Base-by-base conservation (phyloP, 2,888 invertebrate genomes). In the Drosophila nigricruria region DNA sequence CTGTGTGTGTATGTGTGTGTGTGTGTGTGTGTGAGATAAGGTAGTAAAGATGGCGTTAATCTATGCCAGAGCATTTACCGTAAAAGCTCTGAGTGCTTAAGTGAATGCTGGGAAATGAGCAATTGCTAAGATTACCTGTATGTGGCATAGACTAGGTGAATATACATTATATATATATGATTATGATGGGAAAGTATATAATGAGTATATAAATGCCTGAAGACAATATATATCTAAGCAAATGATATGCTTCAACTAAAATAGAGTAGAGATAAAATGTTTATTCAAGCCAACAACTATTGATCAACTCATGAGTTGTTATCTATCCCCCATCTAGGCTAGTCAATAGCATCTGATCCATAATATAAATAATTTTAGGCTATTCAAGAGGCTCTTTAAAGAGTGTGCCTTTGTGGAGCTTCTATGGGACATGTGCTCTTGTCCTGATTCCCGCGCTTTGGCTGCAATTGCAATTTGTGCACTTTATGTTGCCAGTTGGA, bases 391-490 rank as follows among this genome's bases (percentile, higher is more conserved):
- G 42, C 40, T 9, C 32, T 53, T 49, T 1, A 47, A n/a, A n/a
- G n/a, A n/a, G 47, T 0, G 49, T 8, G 43, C 56, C 47, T 54
- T 38, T 63, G 52, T 45, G 23, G n/a, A 14, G 34, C 32, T 57
- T 45, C 18, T 57, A 34, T 54, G 34, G 54, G 32, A 57, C 30
- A 65, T 63, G 59, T 42, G 36, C 32, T 56, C 66, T 54, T 59
- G 84, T 82, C 82, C 81, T 84, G 79, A 73, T 82, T 84, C 82
- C 77, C 80, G 80, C 80, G 80, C 73, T 69, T 38, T 69, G 74
- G 73, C 77, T 79, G 67, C 74, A 77, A 81, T 86, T 86, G 87
- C 77, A 84, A 83, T 86, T 84, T 84, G 83, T 86, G 84, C 84
- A 85, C 85, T 84, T 82, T 82, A 71, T 79, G 67, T 70, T 74